Evolutionary conservation across 2,888 invertebrate species (phyloP).

Genomic region (Latheticus oryzae): DNA sequence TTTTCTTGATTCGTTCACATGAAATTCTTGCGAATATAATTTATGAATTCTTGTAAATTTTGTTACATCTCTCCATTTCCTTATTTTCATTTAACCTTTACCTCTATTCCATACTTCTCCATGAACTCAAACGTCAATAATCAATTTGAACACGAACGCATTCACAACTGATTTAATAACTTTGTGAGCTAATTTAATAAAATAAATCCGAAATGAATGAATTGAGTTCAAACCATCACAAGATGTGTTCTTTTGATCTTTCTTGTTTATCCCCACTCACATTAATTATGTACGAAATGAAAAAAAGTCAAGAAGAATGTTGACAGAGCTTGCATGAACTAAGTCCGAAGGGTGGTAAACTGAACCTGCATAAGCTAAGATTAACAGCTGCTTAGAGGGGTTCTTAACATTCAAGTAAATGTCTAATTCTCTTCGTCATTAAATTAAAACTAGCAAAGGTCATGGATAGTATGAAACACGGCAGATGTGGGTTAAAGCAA

Average conservation of each 20-base stretch:
- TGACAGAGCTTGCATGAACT: constrained; percentile 24
- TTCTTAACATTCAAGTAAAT: constrained; percentile 23
- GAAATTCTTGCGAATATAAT: too few relatives aligned
- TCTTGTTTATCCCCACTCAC: constrained; percentile 16
- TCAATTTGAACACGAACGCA: constrained; percentile 14
- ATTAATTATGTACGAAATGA: constrained; percentile 26
- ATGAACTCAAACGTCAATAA: constrained; percentile 14
- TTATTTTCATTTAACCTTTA: constrained; percentile 7
- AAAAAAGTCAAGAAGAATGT: constrained; percentile 33
- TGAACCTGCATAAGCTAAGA: constrained; percentile 31
- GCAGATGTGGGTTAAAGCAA: constrained; percentile 7
- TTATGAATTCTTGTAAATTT: neutral
- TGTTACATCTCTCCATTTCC: neutral
- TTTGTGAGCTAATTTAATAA: constrained; percentile 7
- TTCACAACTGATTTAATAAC: constrained; percentile 13
- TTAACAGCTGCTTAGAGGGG: constrained; percentile 33
- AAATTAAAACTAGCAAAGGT: constrained; percentile 16
- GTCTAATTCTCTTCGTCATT: constrained; percentile 27
- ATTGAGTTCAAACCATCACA: neutral
- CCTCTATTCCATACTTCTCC: neutral
- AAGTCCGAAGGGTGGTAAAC: constrained; percentile 33
- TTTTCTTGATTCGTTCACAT: too few relatives aligned
- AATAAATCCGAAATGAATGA: constrained; percentile 13
- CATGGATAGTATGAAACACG: constrained; percentile 5
- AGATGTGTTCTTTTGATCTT: constrained; percentile 14